Evolutionary conservation across 2,888 invertebrate genomes (phyloP).

Genomic region (Sericinus montela): DNA sequence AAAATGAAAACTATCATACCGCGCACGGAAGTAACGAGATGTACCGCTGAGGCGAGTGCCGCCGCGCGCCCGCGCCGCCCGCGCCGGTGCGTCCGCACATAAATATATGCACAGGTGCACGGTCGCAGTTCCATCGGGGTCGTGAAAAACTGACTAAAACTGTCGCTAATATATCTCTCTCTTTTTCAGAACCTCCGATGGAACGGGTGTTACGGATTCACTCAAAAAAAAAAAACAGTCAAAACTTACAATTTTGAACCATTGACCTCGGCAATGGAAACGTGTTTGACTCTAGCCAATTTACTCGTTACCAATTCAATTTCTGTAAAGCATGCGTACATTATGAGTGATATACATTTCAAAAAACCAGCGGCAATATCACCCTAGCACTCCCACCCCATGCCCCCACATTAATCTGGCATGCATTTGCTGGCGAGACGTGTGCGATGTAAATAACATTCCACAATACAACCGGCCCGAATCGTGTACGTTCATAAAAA

Average conservation of each 20-base stretch:
- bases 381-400: background rate
- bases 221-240: background rate
- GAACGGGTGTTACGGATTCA: background rate
- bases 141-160: background rate
- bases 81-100: no score
- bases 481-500: constrained; percentile 4
- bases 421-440: constrained; percentile 20
- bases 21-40: constrained; percentile 67
- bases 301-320: background rate
- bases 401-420: background rate
- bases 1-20: constrained; percentile 79
- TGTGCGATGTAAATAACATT: constrained; percentile 13
- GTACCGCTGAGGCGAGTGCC: constrained; percentile 19
- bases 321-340: background rate
- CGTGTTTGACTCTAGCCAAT: background rate
- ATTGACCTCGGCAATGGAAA: background rate
- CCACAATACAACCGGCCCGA: background rate
- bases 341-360: background rate
- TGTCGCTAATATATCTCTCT: background rate
- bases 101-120: background rate
- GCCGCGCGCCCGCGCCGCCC: no score
- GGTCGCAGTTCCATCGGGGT: background rate
- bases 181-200: background rate
- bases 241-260: background rate
- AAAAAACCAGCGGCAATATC: background rate